Evolutionary conservation across 2,888 invertebrate genomes (phyloP), one percentile per base, ranked within the genome.

Genomic region (Hoplodrina blanda): DNA sequence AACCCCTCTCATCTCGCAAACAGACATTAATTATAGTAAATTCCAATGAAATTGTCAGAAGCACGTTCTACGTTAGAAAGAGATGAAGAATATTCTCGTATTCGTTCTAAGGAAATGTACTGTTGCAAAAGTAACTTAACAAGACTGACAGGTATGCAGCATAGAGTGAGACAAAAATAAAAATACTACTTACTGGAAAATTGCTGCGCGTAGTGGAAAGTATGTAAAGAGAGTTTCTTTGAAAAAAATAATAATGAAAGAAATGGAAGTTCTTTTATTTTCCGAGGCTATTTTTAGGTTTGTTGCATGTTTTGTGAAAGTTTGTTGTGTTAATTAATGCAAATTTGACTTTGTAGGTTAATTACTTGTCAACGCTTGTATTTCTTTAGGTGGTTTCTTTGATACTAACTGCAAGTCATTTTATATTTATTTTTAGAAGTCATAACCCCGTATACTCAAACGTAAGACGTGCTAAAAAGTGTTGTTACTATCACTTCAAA

Each of bases 51-150:
- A 65, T 49, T 25, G 59, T 25, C 20, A 30, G 25, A 62, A 65
- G 74, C 79, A 79, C 74, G 69, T 79, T 74, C 65, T 30, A 25
- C 19, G 41, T 65, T 55, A 53, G 46, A 19, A 56, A 44, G 19
- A 59, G 19, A 55, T 44, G 30, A 41, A 41, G 50, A 68, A 55
- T 46, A 19, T 17, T 59, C 8, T 25, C n/a, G 50, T 55, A 55
- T 62, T 52, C 17, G 4, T 37, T 73, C 5, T 25, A 41, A 64
- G 50, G n/a, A 64, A 68, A 72, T 44, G n/a, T 33, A 44, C 17
- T 30, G 11, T 19, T 15, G 46, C 11, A 53, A 60, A 59, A 78
- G 25, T 53, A 41, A 44, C 41, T n/a, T 46, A 46, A 52, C 10
- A 41, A 78, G 53, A 65, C 63, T 66, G 52, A 6, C 62, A 62